phyloP scores from a whole-genome alignment of 2,888 invertebrate genomes.

The Aethes cnicana region DNA sequence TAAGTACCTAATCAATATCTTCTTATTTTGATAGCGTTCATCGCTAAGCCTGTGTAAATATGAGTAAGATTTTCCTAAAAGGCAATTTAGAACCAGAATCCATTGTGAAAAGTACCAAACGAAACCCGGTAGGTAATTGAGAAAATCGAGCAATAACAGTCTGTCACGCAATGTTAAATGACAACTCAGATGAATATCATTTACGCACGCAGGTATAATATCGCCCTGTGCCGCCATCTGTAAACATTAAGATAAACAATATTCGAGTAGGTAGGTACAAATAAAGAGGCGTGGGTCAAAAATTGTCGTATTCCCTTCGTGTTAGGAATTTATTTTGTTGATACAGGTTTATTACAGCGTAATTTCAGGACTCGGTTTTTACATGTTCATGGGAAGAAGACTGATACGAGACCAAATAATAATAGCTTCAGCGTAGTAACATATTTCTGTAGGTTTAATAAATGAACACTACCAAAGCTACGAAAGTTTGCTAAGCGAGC shows the following conservation, averaged over 20 bases:
- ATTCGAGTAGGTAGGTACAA: slow-evolving; percentile 25
- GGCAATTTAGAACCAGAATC: background rate
- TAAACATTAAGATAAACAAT: slow-evolving; percentile 30
- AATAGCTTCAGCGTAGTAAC: too few species aligned
- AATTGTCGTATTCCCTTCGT: slow-evolving; percentile 1
- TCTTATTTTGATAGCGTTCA: too few species aligned
- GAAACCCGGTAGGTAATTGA: slow-evolving; percentile 7
- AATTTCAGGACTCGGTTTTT: too few species aligned
- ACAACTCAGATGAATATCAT: slow-evolving; percentile 28
- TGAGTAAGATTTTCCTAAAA: too few species aligned
- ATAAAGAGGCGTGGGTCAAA: slow-evolving; percentile 19
- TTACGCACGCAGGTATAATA: slow-evolving; percentile 29
- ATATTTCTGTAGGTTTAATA: too few species aligned
- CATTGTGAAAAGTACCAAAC: slow-evolving; percentile 1
- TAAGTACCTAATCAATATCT: too few species aligned
- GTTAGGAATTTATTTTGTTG: slow-evolving; percentile 2
- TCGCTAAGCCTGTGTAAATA: too few species aligned
- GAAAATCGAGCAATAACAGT: slow-evolving; percentile 20
- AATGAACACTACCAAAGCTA: too few species aligned
- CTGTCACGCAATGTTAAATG: slow-evolving; percentile 25
- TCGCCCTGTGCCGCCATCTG: slow-evolving; percentile 21
- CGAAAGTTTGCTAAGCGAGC: too few species aligned
- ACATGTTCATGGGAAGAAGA: too few species aligned
- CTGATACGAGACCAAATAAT: too few species aligned
- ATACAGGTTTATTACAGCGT: too few species aligned